Evolutionary conservation across 2,797 vertebrate genomes (phyloP).

Genomic region (Phalanger gymnotis): DNA sequence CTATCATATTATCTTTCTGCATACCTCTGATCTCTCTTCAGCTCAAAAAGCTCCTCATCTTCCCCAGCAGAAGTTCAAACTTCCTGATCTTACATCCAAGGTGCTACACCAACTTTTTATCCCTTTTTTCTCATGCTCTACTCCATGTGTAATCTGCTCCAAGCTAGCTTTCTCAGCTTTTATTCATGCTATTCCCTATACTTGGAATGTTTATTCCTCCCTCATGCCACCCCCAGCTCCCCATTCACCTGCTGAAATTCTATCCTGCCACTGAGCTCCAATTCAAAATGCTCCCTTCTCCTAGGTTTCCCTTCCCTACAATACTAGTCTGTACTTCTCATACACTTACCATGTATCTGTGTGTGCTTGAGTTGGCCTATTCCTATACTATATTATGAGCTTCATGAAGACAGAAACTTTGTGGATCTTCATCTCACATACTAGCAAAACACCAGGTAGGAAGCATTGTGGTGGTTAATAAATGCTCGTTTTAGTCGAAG

Average conservation of each 20-base stretch:
- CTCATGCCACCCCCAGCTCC: background rate
- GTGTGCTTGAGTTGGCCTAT: background rate
- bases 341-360: background rate
- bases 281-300: background rate
- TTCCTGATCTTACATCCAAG: background rate
- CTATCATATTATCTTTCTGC: background rate
- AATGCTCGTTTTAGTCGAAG: background rate
- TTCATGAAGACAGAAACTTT: background rate
- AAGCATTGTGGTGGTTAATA: background rate
- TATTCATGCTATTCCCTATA: background rate
- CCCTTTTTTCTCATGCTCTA: background rate
- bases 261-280: background rate
- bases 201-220: background rate
- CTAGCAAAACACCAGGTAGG: background rate
- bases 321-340: background rate
- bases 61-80: background rate
- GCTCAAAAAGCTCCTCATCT: background rate
- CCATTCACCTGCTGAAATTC: background rate
- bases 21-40: background rate
- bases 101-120: background rate
- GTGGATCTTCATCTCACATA: background rate
- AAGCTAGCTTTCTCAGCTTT: background rate
- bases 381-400: background rate
- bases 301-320: background rate
- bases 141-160: background rate